Base-by-base conservation (phyloP, 53 echinoderm and acorn worm species). In the Pentamera pediparva region DNA sequence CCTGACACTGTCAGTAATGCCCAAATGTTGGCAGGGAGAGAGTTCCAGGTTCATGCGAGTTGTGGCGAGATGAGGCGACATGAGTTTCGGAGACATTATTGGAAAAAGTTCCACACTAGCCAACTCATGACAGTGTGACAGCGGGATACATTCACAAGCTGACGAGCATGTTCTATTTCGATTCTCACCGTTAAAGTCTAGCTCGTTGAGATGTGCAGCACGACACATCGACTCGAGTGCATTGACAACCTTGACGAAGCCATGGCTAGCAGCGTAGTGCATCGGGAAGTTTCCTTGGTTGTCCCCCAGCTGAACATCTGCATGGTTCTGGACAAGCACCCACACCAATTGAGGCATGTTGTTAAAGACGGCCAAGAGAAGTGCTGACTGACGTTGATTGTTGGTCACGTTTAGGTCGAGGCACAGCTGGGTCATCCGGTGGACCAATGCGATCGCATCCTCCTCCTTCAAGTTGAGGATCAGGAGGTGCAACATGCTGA, bases 361-460 rank as follows among this genome's bases (percentile, higher is more conserved):
- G 35, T 76, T 85, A 1, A 85, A 55, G 27, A 82, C 88, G 12
- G 82, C 70, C 52, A 92, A 20, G 35, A 85, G 84, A 2, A 92
- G 81, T 0, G 92, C 77, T 6, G 92, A 88, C 88, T 92, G 80
- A 5, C 51, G 32, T 33, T 31, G 52, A 18, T 70, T 33, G 12
- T 70, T 70, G 5, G 49, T 70, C 24, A 21, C 52, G 9, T 70
- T 24, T 33, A 70, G 35, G 71, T 24, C 32, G 52, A 70, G 31
- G 27, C 36, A 18, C 10, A 51, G 52, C n/a, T 32, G 48, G 3
- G 21, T 29, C 71, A 70, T 70, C 33, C 71, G 45, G 11, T 70
- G 17, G 5, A 70, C 51, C 22, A 70, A n/a, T 4, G 50, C 49
- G 1, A 70, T 51, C 5, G 71, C 48, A 26, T 32, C 45, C 13